Evolutionary conservation across 1,140 invertebrate genomes (phyloP).

Genomic region (Brachionus plicatilis): DNA sequence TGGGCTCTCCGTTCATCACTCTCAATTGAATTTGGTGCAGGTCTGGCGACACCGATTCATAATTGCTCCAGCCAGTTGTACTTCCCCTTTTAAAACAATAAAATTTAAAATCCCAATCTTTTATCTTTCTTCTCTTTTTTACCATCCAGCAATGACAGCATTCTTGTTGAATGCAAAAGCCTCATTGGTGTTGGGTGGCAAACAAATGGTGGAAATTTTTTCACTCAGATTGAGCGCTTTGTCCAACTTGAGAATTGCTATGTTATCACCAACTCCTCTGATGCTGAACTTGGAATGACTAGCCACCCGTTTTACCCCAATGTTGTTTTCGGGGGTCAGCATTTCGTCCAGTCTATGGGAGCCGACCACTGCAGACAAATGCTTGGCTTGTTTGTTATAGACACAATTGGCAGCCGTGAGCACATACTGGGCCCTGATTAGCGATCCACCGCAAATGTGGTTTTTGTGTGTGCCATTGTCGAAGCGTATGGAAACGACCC

Average conservation of each 20-base stretch:
- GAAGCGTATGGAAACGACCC: slow-evolving; percentile 24
- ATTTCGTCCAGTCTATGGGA: not conserved
- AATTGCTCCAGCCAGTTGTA: not conserved
- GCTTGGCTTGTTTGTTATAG: not conserved
- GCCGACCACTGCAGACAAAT: not conserved
- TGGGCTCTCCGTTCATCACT: not conserved
- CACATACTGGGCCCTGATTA: not conserved
- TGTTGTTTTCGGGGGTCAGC: not conserved
- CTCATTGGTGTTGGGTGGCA: not conserved
- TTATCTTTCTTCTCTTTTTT: not conserved
- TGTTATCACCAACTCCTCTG: not conserved
- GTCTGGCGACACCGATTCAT: not conserved
- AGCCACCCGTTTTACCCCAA: not conserved
- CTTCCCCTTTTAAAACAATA: not conserved
- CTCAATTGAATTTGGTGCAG: not conserved
- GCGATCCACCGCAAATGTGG: slow-evolving; percentile 3
- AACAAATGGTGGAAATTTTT: not conserved
- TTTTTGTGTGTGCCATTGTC: not conserved
- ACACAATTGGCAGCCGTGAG: slow-evolving; percentile 31
- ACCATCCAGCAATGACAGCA: not conserved
- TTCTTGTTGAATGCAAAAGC: not conserved
- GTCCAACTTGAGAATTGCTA: not conserved
- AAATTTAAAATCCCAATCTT: not conserved
- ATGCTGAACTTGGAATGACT: not conserved
- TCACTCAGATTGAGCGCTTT: not conserved